Percentiles rank a stretch among this genome's conserved stretches.
These are phyloP conservation scores for Platypus cylindrus DNA, from an alignment of 2,888 invertebrate species.

Conservation along the genomic window DNA sequence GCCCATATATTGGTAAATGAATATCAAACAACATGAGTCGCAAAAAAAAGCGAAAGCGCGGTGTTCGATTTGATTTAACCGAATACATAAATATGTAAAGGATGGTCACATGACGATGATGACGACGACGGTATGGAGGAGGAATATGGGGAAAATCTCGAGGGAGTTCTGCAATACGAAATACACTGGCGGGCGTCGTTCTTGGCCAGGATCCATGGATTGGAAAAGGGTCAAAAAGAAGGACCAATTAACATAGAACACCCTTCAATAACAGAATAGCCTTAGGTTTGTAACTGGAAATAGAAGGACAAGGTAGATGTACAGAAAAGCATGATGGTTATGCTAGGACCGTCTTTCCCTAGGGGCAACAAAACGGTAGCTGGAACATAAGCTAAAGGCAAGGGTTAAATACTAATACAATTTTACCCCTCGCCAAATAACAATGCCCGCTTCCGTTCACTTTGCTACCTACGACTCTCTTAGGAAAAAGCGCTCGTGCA, in stretches of 20 bases:
- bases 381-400: conserved; percentile 36
- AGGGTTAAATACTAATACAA: conserved; percentile 38
- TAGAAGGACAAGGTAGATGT: conserved; percentile 13
- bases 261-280: conserved; percentile 20
- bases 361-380: conserved; percentile 32
- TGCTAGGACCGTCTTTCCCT: conserved; percentile 31
- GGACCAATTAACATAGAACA: conserved; percentile 23
- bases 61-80: conserved; percentile 17
- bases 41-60: no score
- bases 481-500: conserved; percentile 37
- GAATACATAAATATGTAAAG: conserved; percentile 17
- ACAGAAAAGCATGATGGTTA: conserved; percentile 26
- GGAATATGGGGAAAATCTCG: conserved; percentile 12
- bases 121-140: conserved; percentile 5
- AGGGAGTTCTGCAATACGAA: conserved; percentile 19
- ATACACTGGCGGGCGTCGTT: conserved; percentile 19
- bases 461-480: conserved; percentile 34
- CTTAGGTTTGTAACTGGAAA: conserved; percentile 17
- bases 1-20: conserved; percentile 13
- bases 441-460: conserved; percentile 35
- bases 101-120: no score
- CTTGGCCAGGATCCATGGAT: conserved; percentile 19
- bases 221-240: conserved; percentile 23
- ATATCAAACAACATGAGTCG: conserved; percentile 12
- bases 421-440: conserved; percentile 35